Conservation (phyloP, 2,113 vertebrate species). For the Sminthopsis crassicaudata region DNA sequence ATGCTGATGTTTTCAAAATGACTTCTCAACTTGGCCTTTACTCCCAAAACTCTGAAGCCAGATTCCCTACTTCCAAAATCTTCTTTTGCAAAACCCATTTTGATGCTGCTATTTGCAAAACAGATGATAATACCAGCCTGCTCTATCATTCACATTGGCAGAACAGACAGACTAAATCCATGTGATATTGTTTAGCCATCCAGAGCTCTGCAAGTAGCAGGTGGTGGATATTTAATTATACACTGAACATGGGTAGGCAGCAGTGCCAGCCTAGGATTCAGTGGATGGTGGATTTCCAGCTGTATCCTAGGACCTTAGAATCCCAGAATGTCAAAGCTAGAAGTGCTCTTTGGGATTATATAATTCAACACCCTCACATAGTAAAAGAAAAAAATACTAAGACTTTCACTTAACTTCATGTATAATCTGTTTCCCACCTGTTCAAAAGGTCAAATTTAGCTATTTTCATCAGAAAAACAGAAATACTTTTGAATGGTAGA, state of each 20-base stretch:
- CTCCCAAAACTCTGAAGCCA: neutral
- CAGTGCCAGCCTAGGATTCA: neutral
- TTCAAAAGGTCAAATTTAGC: neutral
- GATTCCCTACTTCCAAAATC: neutral
- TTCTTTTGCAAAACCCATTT: neutral
- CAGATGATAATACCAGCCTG: neutral
- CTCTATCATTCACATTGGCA: neutral
- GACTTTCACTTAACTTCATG: neutral
- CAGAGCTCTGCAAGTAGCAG: neutral
- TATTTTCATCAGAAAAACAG: conserved; percentile 39
- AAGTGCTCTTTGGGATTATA: neutral
- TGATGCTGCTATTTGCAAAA: neutral
- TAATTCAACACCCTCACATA: neutral
- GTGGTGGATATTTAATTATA: neutral
- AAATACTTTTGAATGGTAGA: conserved; percentile 46
- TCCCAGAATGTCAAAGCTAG: neutral
- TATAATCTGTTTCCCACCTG: neutral
- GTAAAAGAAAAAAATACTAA: neutral
- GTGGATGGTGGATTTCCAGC: neutral
- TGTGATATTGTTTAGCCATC: neutral
- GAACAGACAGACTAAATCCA: neutral
- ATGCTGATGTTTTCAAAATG: neutral
- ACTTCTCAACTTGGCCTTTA: neutral
- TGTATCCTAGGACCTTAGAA: neutral
- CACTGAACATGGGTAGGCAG: neutral